phyloP scores from a whole-genome alignment of 2,888 invertebrate species.

The Zaprionus lineosus region DNA sequence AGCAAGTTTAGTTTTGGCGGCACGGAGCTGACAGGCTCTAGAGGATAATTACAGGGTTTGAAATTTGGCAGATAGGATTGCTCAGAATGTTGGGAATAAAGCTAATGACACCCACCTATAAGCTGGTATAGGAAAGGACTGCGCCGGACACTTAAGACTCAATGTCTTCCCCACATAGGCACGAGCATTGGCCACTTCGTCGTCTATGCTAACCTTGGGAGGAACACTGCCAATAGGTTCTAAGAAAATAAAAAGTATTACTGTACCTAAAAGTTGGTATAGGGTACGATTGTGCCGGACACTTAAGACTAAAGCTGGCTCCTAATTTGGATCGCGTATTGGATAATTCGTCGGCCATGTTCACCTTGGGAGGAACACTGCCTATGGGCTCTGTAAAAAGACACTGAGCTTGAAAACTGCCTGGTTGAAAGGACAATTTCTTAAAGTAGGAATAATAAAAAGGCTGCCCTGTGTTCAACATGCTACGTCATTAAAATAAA shows the following conservation, averaged over 20 bases:
- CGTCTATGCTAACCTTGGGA: constrained; percentile 86
- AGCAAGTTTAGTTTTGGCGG: constrained; percentile 87
- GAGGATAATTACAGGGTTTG: background rate
- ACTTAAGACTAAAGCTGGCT: constrained; percentile 85
- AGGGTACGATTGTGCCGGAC: constrained; percentile 90
- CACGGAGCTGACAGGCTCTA: constrained; percentile 84
- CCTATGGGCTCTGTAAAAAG: constrained; percentile 84
- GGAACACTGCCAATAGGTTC: constrained; percentile 85
- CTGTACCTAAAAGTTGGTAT: constrained; percentile 88
- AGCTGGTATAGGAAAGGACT: constrained; percentile 89
- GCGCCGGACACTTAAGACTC: constrained; percentile 88
- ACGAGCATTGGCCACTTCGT: constrained; percentile 77
- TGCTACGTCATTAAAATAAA: constrained; percentile 38
- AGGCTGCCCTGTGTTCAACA: constrained; percentile 1
- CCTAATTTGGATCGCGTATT: constrained; percentile 67
- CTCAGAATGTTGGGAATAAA: constrained; percentile 63
- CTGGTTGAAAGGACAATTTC: constrained; percentile 26
- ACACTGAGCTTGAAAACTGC: constrained; percentile 45
- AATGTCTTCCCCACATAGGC: constrained; percentile 82
- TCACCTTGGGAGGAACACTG: constrained; percentile 86
- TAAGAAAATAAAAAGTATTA: constrained; percentile 33
- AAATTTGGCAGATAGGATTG: constrained; percentile 6
- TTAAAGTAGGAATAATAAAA: constrained; percentile 12
- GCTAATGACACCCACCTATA: constrained; percentile 88
- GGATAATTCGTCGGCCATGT: constrained; percentile 83